Evolutionary conservation across 1,140 invertebrate genomes (phyloP).

Genomic region (Leptinotarsa undecemlineata): DNA sequence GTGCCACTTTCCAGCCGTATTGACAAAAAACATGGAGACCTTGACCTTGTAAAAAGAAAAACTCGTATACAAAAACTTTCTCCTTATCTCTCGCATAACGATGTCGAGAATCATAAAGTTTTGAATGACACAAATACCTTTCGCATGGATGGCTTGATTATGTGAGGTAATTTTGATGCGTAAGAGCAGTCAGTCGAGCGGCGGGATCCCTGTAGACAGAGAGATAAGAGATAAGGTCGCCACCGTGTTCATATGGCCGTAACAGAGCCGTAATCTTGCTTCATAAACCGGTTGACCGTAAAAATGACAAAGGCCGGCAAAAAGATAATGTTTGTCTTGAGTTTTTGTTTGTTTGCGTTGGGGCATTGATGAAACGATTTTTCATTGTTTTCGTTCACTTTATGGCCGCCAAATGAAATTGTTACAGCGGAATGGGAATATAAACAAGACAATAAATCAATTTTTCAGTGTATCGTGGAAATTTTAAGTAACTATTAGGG

Average conservation of each 20-base stretch:
- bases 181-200: conserved; percentile 17
- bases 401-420: background rate
- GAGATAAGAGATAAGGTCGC: conserved; percentile 18
- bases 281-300: conserved; percentile 30
- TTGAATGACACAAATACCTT: background rate
- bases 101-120: background rate
- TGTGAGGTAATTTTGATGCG: conserved; percentile 20
- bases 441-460: too few species aligned
- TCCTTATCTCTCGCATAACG: background rate
- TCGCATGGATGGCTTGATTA: conserved; percentile 6
- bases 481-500: too few species aligned
- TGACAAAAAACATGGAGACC: too few species aligned
- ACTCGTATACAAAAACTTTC: background rate
- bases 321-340: conserved; percentile 12
- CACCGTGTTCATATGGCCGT: conserved; percentile 23
- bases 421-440: background rate
- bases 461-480: too few species aligned
- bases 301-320: conserved; percentile 25
- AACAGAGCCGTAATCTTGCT: conserved; percentile 23
- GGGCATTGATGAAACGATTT: conserved; percentile 19
- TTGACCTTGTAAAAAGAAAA: too few species aligned
- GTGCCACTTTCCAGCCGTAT: too few species aligned
- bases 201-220: conserved; percentile 16
- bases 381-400: background rate
- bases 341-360: conserved; percentile 12